phyloP scores from a whole-genome alignment of 92 coral and sea anemone genomes.

The Isaurus tuberculatus region DNA sequence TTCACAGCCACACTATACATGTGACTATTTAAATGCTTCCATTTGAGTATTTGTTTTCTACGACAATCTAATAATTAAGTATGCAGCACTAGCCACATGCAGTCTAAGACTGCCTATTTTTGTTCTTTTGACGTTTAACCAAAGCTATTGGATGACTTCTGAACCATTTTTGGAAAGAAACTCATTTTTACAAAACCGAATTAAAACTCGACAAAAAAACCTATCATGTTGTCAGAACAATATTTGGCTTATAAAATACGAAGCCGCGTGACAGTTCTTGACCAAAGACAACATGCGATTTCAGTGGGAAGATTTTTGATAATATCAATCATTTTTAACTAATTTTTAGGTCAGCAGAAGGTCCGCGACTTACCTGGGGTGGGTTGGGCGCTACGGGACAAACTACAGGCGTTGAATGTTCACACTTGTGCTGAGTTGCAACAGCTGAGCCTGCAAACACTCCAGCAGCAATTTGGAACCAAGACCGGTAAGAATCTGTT shows the following conservation, averaged over 20 bases:
- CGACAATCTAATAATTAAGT: too few species aligned
- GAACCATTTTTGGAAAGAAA: too few species aligned
- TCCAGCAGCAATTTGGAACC: constrained; percentile 86
- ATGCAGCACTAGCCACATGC: too few species aligned
- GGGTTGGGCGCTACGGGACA: constrained; percentile 80
- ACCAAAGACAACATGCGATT: too few species aligned
- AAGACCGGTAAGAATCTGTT: constrained; percentile 83
- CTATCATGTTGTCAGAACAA: too few species aligned
- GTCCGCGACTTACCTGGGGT: constrained; percentile 95
- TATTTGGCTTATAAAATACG: too few species aligned
- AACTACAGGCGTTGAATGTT: constrained; percentile 74
- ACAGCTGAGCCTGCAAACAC: constrained; percentile 75
- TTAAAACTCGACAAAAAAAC: neutral
- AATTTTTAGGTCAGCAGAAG: constrained; percentile 73
- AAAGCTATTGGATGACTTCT: neutral
- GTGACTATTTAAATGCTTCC: too few species aligned
- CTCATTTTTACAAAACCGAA: too few species aligned
- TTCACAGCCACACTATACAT: too few species aligned
- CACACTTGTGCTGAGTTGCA: constrained; percentile 83
- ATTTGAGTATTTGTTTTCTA: too few species aligned
- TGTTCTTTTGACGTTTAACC: neutral
- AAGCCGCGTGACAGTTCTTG: too few species aligned
- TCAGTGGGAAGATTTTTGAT: neutral
- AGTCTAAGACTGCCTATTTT: too few species aligned
- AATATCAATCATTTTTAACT: neutral